Evolutionary conservation across 1,140 invertebrate species (phyloP).

Genomic region (Drosophila rhopaloa): DNA sequence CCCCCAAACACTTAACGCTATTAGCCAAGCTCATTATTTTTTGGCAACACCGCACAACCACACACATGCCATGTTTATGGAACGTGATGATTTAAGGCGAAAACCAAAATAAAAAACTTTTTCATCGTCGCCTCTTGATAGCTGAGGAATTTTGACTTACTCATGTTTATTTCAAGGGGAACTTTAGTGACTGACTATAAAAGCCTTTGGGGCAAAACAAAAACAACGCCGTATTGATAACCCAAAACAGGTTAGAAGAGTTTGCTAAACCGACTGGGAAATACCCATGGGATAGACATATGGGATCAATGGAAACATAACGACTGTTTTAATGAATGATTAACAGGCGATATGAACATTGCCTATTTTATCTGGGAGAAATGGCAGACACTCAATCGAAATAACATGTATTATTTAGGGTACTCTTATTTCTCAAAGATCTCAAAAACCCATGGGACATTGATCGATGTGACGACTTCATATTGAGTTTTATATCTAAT

Average conservation of each 20-base stretch:
- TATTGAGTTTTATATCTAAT: constrained; percentile 53
- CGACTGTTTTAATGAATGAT: background rate
- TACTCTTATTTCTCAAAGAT: background rate
- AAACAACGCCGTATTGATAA: constrained; percentile 12
- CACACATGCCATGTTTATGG: constrained; percentile 66
- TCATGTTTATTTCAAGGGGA: constrained; percentile 75
- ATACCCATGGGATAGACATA: background rate
- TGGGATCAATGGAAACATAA: background rate
- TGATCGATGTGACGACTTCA: constrained; percentile 1
- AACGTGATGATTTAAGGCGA: constrained; percentile 72
- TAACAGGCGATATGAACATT: background rate
- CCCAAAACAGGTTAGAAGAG: constrained; percentile 13
- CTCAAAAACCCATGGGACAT: background rate
- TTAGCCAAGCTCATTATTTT: constrained; percentile 54
- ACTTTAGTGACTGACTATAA: constrained; percentile 71
- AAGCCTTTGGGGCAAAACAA: constrained; percentile 28
- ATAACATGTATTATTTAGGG: background rate
- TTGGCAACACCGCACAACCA: constrained; percentile 35
- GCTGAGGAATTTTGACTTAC: constrained; percentile 73
- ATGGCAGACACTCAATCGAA: background rate
- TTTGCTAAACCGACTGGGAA: constrained; percentile 6
- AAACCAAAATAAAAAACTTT: constrained; percentile 25
- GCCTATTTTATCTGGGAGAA: background rate
- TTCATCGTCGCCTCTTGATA: constrained; percentile 56
- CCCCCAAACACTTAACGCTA: constrained; percentile 30